Percentiles rank a stretch among this genome's conserved stretches.
These are phyloP conservation scores for Tricholaema leucomelas DNA, from an alignment of 2,113 vertebrate genomes.

Conservation along the genomic window DNA sequence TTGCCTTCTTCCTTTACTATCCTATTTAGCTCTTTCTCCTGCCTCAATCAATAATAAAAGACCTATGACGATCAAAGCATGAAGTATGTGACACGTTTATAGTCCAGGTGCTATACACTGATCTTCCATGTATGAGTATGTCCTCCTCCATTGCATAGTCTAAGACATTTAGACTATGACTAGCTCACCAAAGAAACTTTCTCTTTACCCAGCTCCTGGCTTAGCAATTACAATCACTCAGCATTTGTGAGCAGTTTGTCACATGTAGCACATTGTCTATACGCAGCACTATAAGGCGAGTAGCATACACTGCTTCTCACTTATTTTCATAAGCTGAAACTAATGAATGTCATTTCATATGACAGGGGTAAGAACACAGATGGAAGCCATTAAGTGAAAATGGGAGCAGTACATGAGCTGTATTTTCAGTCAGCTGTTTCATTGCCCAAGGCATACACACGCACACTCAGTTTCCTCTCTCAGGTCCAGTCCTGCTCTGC, in stretches of 20 bases:
- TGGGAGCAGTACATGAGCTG: neutral
- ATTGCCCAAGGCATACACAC: neutral
- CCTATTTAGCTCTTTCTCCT: neutral
- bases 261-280: neutral
- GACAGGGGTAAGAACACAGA: conserved; percentile 28
- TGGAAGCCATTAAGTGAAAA: conserved; percentile 52
- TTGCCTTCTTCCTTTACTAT: neutral
- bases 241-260: neutral
- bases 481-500: neutral
- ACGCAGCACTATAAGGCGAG: conserved; percentile 10
- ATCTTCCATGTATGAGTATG: neutral
- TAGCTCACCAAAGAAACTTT: neutral
- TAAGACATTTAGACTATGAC: neutral
- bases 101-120: neutral
- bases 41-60: neutral
- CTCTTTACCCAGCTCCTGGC: neutral
- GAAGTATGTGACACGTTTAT: neutral
- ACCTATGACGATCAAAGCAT: neutral
- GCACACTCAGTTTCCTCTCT: neutral
- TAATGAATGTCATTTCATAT: neutral
- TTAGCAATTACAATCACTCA: neutral
- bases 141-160: neutral
- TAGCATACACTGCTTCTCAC: neutral
- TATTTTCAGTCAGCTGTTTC: conserved; percentile 44
- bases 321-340: conserved; percentile 34